Conservation (phyloP, 2,797 vertebrate genomes). For the Rhynchonycteris naso region DNA sequence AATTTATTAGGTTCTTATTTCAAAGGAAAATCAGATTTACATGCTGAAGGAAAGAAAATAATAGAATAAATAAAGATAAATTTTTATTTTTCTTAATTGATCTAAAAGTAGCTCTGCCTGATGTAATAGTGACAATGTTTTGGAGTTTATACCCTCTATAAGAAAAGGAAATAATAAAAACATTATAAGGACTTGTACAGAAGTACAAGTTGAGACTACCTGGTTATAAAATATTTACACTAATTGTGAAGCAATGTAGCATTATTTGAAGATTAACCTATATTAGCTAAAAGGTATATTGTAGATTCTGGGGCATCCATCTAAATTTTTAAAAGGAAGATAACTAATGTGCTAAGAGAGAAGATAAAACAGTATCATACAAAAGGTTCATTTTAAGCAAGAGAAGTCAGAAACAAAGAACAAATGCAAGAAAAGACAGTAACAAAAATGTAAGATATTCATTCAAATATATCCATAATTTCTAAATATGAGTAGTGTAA, state of each 20-base stretch:
- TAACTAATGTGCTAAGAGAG: neutral
- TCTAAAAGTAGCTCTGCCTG: neutral
- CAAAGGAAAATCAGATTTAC: neutral
- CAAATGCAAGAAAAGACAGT: neutral
- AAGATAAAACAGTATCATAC: neutral
- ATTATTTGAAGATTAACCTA: neutral
- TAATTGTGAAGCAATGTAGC: neutral
- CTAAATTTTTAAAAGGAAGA: neutral
- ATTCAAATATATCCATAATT: neutral
- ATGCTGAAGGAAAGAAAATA: neutral
- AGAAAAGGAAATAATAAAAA: neutral
- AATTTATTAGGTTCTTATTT: neutral
- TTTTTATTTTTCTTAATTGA: neutral
- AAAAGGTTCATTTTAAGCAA: neutral
- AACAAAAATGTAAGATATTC: neutral
- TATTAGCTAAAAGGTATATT: neutral
- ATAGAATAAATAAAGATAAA: neutral
- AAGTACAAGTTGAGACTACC: neutral
- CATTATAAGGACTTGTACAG: neutral
- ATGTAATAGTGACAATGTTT: neutral
- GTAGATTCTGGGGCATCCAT: neutral
- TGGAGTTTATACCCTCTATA: neutral
- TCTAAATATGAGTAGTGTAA: neutral
- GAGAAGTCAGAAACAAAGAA: neutral
- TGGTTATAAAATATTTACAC: neutral